phyloP scores from a whole-genome alignment of 2,888 invertebrate species.

The Xanthia togata region DNA sequence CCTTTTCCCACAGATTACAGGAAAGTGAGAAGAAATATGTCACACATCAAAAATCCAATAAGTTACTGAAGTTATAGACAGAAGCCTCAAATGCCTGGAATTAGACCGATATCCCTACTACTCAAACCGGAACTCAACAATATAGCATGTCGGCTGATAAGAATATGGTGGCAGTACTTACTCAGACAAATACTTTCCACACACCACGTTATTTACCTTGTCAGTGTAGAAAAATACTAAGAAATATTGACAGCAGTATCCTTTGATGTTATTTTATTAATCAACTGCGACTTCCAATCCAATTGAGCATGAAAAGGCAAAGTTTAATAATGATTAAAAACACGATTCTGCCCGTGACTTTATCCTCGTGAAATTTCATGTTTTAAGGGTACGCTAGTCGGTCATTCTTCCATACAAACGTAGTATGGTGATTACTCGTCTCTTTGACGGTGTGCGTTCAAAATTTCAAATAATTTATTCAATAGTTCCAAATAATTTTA shows the following conservation, averaged over 20 bases:
- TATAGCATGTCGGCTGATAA: background rate
- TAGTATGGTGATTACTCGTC: no score
- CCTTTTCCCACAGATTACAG: no score
- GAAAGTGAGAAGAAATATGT: no score
- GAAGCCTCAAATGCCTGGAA: background rate
- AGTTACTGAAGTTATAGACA: background rate
- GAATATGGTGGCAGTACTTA: slow-evolving; percentile 4
- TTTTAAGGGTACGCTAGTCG: no score
- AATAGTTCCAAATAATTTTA: no score
- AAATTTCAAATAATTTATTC: no score
- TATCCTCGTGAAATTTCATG: no score
- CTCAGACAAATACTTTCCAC: slow-evolving; percentile 16
- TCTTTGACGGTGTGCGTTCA: no score
- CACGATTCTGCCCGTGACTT: no score
- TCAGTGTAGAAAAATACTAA: background rate
- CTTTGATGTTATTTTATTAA: background rate
- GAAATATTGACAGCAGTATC: background rate
- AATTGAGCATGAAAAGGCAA: background rate
- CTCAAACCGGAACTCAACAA: slow-evolving; percentile 14
- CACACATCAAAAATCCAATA: background rate
- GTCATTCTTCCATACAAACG: no score
- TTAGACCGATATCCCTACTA: background rate
- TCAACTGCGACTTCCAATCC: background rate
- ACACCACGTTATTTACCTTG: background rate
- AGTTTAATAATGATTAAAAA: background rate